Percentiles rank a stretch among this genome's conserved stretches.
These are phyloP conservation scores for Champsocephalus esox DNA, from an alignment of 2,797 vertebrate genomes.

Conservation along the genomic window DNA sequence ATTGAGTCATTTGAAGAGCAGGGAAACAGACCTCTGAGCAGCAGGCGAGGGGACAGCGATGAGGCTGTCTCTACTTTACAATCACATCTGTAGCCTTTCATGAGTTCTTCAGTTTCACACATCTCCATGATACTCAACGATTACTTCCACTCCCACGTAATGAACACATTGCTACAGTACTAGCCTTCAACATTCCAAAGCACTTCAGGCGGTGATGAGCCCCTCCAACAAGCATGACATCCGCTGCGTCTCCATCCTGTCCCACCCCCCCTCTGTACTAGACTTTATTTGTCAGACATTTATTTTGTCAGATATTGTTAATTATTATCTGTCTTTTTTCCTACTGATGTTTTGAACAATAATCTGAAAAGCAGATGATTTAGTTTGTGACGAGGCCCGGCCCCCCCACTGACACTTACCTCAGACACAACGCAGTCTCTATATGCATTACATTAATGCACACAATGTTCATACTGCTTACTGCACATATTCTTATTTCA, in stretches of 20 bases:
- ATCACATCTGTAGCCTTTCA: conserved; percentile 33
- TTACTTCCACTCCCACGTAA: conserved; percentile 66
- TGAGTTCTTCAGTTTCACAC: conserved; percentile 46
- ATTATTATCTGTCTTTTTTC: conserved; percentile 10
- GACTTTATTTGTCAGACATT: conserved; percentile 3
- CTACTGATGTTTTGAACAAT: not conserved
- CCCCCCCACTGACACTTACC: no score
- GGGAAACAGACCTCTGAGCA: conserved; percentile 11
- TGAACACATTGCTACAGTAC: conserved; percentile 67
- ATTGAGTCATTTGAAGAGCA: conserved; percentile 26
- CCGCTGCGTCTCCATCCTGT: conserved; percentile 1
- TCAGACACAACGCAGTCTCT: no score
- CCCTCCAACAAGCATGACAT: conserved; percentile 21
- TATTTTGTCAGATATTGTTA: conserved; percentile 21
- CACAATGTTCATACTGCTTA: no score
- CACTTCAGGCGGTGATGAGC: conserved; percentile 71
- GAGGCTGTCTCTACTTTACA: conserved; percentile 21
- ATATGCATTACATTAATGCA: no score
- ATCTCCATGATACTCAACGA: conserved; percentile 54
- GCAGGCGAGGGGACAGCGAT: not conserved
- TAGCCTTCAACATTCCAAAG: conserved; percentile 50
- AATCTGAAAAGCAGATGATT: conserved; percentile 2
- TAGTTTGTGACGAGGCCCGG: not conserved
- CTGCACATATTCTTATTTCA: no score
- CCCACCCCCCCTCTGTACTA: conserved; percentile 8